A percentile compares a stretch with the other conserved stretches of the same genome.
phyloP scores from a whole-genome alignment of 2,888 invertebrate genomes.

The Xestia c-nigrum region DNA sequence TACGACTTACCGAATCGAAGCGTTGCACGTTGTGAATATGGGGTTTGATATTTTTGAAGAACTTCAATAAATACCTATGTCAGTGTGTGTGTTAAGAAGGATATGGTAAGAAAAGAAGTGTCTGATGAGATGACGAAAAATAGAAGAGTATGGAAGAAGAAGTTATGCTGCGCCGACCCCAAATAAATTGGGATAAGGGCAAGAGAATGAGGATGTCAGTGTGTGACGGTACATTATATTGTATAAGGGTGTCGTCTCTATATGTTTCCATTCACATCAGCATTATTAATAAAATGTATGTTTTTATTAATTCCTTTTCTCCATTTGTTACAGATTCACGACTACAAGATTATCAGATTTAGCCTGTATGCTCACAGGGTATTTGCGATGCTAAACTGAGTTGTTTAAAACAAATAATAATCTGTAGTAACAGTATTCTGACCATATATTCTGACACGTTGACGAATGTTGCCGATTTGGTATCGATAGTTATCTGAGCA shows the following conservation, averaged over 20 bases:
- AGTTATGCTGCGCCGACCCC: too few species aligned
- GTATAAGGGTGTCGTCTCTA: neutral
- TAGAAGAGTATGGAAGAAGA: too few species aligned
- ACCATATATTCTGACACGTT: conserved; percentile 15
- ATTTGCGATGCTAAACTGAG: conserved; percentile 65
- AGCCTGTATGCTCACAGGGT: conserved; percentile 70
- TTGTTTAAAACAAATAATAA: conserved; percentile 67
- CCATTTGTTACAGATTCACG: conserved; percentile 52
- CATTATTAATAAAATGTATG: neutral
- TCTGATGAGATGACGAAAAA: too few species aligned
- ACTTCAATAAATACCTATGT: neutral
- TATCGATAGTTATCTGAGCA: neutral
- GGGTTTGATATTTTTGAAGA: neutral
- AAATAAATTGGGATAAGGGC: too few species aligned
- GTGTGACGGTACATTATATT: neutral
- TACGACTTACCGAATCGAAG: too few species aligned
- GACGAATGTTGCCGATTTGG: conserved; percentile 35
- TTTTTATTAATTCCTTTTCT: neutral
- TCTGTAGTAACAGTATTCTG: conserved; percentile 48
- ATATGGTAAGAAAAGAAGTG: too few species aligned
- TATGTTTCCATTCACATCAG: neutral
- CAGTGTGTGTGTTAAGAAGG: too few species aligned
- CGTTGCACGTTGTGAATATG: too few species aligned
- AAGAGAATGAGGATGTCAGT: too few species aligned
- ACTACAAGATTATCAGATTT: conserved; percentile 58